Conservation (phyloP, 2,113 vertebrate genomes). For the Erythrolamprus reginae region DNA sequence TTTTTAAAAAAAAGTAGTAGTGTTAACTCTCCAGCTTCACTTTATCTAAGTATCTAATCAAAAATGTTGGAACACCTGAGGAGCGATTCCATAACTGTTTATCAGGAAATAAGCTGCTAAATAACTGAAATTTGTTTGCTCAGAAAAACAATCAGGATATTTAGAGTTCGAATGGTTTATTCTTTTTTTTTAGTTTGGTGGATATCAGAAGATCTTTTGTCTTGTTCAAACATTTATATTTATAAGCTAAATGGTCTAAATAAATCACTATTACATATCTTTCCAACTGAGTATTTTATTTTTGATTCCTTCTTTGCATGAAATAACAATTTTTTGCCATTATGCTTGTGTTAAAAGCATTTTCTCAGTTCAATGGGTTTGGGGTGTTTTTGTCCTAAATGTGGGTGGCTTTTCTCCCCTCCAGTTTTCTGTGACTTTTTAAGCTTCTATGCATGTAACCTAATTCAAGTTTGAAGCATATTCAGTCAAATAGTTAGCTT, state of each 20-base stretch:
- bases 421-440: background rate
- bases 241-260: background rate
- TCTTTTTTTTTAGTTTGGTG: background rate
- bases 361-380: background rate
- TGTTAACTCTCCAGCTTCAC: background rate
- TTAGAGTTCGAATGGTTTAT: background rate
- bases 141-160: background rate
- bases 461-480: background rate
- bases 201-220: background rate
- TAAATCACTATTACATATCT: background rate
- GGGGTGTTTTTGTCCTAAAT: background rate
- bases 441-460: background rate
- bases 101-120: background rate
- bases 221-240: background rate
- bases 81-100: background rate
- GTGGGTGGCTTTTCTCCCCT: background rate
- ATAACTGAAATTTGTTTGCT: background rate
- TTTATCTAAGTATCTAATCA: background rate
- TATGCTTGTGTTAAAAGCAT: background rate
- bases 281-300: background rate
- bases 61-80: background rate
- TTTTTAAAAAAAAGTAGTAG: background rate
- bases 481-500: background rate
- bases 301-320: background rate
- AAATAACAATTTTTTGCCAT: background rate